Evolutionary conservation across 2,113 vertebrate genomes (phyloP).

Genomic region (Scytalopus superciliaris): DNA sequence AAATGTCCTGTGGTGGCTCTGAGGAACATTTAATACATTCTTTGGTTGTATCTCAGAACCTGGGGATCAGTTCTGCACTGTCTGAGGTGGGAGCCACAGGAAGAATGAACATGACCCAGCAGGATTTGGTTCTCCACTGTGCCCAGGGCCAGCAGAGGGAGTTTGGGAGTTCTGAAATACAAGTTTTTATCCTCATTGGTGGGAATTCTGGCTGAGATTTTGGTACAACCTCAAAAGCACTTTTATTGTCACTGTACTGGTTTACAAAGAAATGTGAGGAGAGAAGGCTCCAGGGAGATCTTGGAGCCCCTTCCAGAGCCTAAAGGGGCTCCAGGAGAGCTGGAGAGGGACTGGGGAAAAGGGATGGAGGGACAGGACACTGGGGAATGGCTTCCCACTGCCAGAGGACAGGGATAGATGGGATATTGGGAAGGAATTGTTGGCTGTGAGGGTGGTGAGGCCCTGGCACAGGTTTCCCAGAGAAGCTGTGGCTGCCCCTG

Average conservation of each 20-base stretch:
- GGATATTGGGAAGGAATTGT: accelerated
- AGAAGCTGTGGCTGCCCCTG: background rate
- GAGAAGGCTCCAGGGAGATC: background rate
- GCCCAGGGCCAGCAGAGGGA: background rate
- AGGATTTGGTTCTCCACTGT: background rate
- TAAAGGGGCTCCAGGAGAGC: background rate
- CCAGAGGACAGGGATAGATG: accelerated
- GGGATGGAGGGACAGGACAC: background rate
- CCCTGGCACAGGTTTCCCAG: background rate
- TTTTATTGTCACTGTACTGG: background rate
- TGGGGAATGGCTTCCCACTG: background rate
- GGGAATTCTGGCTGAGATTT: background rate
- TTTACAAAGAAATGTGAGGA: background rate
- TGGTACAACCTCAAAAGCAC: background rate
- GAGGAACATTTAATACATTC: background rate
- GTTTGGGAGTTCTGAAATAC: background rate
- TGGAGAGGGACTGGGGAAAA: background rate
- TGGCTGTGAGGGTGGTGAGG: accelerated
- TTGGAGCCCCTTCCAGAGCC: background rate
- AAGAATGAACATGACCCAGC: background rate
- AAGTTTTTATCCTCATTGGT: background rate
- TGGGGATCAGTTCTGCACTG: background rate
- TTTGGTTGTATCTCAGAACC: background rate
- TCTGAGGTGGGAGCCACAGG: background rate
- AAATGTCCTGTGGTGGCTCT: background rate